Evolutionary conservation across 2,797 vertebrate genomes (phyloP).

Genomic region (Euphonia xanthogaster): DNA sequence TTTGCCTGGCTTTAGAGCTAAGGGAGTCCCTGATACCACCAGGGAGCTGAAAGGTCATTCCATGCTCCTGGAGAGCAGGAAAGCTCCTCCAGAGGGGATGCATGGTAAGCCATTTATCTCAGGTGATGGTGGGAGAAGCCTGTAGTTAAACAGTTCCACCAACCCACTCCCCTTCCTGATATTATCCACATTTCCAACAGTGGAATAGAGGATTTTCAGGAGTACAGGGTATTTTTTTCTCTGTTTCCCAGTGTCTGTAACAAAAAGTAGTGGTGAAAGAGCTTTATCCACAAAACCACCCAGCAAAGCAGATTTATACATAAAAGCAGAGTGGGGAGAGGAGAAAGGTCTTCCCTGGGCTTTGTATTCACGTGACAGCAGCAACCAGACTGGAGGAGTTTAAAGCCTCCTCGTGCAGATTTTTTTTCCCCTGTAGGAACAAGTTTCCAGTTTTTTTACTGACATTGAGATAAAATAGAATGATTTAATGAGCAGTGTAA

Average conservation of each 20-base stretch:
- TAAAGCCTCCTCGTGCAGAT: neutral
- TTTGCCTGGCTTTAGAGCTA: neutral
- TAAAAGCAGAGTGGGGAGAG: neutral
- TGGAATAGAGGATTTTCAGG: neutral
- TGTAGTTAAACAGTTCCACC: neutral
- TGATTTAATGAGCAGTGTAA: neutral
- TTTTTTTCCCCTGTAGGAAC: neutral
- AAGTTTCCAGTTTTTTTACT: neutral
- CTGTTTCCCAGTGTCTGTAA: neutral
- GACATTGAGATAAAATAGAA: neutral
- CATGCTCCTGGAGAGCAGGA: neutral
- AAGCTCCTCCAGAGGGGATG: neutral
- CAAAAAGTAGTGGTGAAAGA: neutral
- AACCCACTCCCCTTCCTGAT: neutral
- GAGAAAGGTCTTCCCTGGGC: neutral
- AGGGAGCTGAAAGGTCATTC: neutral
- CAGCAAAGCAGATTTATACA: neutral
- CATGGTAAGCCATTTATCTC: neutral
- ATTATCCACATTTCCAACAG: neutral
- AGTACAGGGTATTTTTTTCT: neutral
- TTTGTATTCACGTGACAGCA: neutral
- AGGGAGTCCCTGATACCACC: accelerated
- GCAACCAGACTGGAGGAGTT: neutral
- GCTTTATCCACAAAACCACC: neutral
- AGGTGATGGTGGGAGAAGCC: neutral